Conservation (phyloP, 2,888 invertebrate genomes). For the Odontocolon sp. region DNA sequence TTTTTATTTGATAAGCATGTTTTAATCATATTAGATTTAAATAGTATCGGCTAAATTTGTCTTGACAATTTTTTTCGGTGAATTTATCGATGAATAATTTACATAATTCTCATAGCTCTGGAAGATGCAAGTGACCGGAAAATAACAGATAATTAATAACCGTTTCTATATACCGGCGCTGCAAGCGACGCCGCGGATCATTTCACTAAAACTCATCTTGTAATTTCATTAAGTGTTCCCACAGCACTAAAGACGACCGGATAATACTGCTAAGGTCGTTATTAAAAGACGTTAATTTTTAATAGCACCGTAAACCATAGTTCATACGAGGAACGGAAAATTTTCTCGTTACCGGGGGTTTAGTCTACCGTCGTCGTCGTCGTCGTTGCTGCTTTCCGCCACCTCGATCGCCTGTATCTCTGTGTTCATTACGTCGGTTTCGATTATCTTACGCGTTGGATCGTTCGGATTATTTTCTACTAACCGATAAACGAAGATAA, state of each 20-base stretch:
- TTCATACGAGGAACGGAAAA: slow-evolving; percentile 62
- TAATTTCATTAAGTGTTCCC: slow-evolving; percentile 62
- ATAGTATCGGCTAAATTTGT: no score
- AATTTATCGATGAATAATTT: not conserved
- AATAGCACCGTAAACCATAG: slow-evolving; percentile 66
- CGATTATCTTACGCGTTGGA: slow-evolving; percentile 54
- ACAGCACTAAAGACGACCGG: slow-evolving; percentile 57
- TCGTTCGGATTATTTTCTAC: slow-evolving; percentile 56
- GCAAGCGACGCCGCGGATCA: slow-evolving; percentile 43
- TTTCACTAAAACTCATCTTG: slow-evolving; percentile 63
- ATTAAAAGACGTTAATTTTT: slow-evolving; percentile 69
- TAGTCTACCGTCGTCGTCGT: slow-evolving; percentile 25
- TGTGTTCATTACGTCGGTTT: slow-evolving; percentile 57
- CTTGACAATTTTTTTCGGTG: no score
- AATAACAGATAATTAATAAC: slow-evolving; percentile 59
- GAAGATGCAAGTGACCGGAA: slow-evolving; percentile 45
- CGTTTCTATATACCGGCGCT: slow-evolving; percentile 44
- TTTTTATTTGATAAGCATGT: no score
- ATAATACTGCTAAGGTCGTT: slow-evolving; percentile 61
- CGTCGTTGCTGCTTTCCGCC: not conserved
- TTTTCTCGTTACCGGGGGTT: slow-evolving; percentile 62
- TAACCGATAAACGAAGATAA: slow-evolving; percentile 40
- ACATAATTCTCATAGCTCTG: not conserved
- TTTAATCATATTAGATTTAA: no score
- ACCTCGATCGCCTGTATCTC: slow-evolving; percentile 28